Conservation (phyloP, 2,888 invertebrate genomes). For the Gari tellinella region DNA sequence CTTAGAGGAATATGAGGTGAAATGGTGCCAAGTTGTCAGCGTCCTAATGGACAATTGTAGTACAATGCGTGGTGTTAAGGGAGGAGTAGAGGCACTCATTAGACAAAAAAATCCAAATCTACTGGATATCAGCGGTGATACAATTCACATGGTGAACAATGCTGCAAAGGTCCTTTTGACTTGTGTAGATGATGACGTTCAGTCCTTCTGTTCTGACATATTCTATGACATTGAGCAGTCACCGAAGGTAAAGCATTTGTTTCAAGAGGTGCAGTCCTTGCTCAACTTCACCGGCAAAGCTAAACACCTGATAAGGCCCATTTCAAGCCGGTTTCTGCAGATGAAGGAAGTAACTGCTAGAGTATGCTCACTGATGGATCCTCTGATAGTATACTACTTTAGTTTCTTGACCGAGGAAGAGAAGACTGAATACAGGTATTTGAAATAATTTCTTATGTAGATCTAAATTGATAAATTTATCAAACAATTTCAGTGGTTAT, state of each 20-base stretch:
- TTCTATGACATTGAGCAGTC: constrained; percentile 41
- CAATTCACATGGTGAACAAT: constrained; percentile 40
- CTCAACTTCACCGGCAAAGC: constrained; percentile 6
- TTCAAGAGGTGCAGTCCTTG: constrained; percentile 3
- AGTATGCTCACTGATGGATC: constrained; percentile 7
- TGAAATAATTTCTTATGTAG: not conserved
- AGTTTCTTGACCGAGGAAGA: constrained; percentile 27
- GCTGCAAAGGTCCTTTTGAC: constrained; percentile 23
- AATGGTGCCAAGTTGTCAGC: constrained; percentile 27
- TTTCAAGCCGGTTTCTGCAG: constrained; percentile 30
- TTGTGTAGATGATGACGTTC: constrained; percentile 9
- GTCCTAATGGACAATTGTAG: constrained; percentile 35
- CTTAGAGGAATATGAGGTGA: constrained; percentile 19
- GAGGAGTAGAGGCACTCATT: constrained; percentile 33
- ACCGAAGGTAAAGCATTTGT: constrained; percentile 25
- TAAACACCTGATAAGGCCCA: constrained; percentile 30
- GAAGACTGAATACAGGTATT: constrained; percentile 19
- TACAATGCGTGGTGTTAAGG: constrained; percentile 34
- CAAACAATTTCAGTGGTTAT: too few relatives aligned
- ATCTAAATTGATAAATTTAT: too few relatives aligned
- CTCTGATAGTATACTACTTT: constrained; percentile 13
- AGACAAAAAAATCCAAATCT: constrained; percentile 26
- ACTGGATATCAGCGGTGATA: constrained; percentile 45
- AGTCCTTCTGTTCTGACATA: constrained; percentile 21
- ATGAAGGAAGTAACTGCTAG: constrained; percentile 26